Conservation (phyloP, 1,140 invertebrate species). For the Hydropsyche tenuis region DNA sequence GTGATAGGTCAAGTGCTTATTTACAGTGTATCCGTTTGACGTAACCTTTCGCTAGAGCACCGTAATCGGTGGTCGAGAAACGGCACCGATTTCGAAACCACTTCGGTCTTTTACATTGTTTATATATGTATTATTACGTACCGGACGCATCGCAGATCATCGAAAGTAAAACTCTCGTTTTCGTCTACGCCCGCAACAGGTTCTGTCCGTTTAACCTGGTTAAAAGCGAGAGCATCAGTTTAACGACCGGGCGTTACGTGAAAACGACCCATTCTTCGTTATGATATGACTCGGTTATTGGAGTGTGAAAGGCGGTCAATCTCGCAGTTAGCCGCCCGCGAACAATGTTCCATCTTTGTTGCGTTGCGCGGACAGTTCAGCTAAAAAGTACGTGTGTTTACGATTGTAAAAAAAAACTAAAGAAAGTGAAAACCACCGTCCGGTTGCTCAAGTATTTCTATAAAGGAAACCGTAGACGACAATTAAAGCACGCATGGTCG, state of each 20-base stretch:
- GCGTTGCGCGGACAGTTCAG: background rate
- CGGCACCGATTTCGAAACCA: conserved; percentile 2
- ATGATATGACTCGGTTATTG: background rate
- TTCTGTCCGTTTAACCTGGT: conserved; percentile 12
- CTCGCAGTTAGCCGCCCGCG: background rate
- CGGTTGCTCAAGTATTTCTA: background rate
- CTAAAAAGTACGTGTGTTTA: too few relatives aligned
- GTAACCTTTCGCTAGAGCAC: conserved; percentile 14
- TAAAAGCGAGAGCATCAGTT: conserved; percentile 12
- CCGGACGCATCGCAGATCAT: background rate
- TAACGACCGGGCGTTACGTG: background rate
- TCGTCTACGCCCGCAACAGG: background rate
- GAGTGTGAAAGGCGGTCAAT: conserved; percentile 3
- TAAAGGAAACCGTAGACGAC: too few relatives aligned
- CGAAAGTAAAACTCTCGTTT: conserved; percentile 4
- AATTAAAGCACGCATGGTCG: too few relatives aligned
- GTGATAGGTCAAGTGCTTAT: conserved; percentile 24
- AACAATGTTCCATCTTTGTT: background rate
- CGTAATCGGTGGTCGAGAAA: background rate
- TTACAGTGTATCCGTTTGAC: background rate
- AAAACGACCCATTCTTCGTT: background rate
- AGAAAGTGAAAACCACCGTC: background rate
- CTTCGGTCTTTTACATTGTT: background rate
- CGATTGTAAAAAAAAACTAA: too few relatives aligned
- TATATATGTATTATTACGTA: background rate